Conservation (phyloP, 2,888 invertebrate genomes). For the Asteroscopus sphinx region DNA sequence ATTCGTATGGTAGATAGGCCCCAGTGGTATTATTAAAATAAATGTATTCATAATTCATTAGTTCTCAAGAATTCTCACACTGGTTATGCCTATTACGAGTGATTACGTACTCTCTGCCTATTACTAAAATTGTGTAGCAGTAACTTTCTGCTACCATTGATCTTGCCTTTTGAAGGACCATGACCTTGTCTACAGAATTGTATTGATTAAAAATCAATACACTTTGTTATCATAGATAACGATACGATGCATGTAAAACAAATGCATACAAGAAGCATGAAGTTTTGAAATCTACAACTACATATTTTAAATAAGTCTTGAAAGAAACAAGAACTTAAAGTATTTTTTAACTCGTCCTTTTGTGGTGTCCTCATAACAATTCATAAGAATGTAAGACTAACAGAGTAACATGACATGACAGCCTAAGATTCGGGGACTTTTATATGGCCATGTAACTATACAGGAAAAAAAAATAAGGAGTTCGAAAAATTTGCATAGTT, state of each 20-base stretch:
- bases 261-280: too few relatives aligned
- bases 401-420: slow-evolving; percentile 47
- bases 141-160: slow-evolving; percentile 32
- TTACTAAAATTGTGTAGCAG: slow-evolving; percentile 27
- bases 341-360: background rate
- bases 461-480: too few relatives aligned
- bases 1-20: slow-evolving; percentile 24
- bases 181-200: slow-evolving; percentile 27
- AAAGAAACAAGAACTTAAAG: background rate
- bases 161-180: slow-evolving; percentile 33
- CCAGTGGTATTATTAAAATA: slow-evolving; percentile 43
- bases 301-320: too few relatives aligned
- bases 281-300: too few relatives aligned
- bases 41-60: slow-evolving; percentile 43
- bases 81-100: slow-evolving; percentile 24
- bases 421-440: slow-evolving; percentile 9
- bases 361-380: background rate
- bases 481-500: too few relatives aligned
- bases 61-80: slow-evolving; percentile 27
- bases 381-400: slow-evolving; percentile 7
- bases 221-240: background rate
- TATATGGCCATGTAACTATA: slow-evolving; percentile 1
- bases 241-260: background rate
- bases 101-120: too few relatives aligned
- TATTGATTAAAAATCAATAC: slow-evolving; percentile 15